Evolutionary conservation across 2,113 vertebrate genomes (phyloP).

Genomic region (Lepus timidus): DNA sequence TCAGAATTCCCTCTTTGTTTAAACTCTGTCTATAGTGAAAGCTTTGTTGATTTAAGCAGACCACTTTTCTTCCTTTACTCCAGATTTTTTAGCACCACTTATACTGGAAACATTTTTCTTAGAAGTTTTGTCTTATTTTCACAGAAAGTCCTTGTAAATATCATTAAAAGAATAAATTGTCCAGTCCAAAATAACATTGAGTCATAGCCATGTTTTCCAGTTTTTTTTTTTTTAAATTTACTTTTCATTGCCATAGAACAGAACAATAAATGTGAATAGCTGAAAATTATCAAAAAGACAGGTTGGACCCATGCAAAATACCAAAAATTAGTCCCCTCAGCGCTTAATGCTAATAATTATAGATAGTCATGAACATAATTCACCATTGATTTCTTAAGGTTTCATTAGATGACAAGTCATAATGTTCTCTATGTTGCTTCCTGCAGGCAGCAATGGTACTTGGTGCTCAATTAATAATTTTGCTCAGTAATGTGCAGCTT

Average conservation of each 20-base stretch:
- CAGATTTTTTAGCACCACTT: not conserved
- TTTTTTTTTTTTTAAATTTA: not conserved
- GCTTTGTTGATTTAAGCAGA: not conserved
- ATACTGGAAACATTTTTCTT: not conserved
- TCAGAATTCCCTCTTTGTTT: not conserved
- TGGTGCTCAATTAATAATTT: not conserved
- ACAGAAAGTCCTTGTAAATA: not conserved
- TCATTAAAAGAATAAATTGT: slow-evolving; percentile 30
- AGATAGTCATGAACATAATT: not conserved
- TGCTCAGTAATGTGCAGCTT: slow-evolving; percentile 37
- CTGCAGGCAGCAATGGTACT: not conserved
- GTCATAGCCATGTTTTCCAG: not conserved
- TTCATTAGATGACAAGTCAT: not conserved
- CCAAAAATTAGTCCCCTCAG: not conserved
- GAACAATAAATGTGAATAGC: not conserved
- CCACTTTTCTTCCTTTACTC: not conserved
- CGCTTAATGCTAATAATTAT: slow-evolving; percentile 8
- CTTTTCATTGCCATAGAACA: not conserved
- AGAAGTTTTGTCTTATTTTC: not conserved
- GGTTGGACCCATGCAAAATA: not conserved
- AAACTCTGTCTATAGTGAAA: not conserved
- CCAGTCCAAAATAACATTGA: not conserved
- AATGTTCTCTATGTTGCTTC: not conserved
- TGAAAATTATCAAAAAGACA: not conserved
- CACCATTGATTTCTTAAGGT: not conserved